Base-by-base conservation (phyloP, 2,888 invertebrate genomes). In the Eristalis intricaria region DNA sequence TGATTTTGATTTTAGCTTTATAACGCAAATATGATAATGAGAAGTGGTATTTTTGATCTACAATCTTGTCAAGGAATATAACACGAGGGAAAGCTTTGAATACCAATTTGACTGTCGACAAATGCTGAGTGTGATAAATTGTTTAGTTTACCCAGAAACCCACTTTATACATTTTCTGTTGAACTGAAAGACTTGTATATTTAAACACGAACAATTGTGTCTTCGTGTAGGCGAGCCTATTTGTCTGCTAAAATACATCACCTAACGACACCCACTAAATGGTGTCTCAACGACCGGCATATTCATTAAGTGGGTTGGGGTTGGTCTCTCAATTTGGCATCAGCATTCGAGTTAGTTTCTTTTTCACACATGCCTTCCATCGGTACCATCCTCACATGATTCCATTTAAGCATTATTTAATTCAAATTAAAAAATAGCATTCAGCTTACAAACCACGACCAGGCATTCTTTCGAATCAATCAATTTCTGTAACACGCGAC, bases 401-500 rank as follows among this genome's bases (percentile, higher is more conserved):
- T 29, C 4, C 4, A 29, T 29, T 29, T 5, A 50, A 13, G 13
- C 13, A 50, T 19, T 19, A 7, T n/a, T 50, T 50, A 50, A 50
- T 19, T 50, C 19, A 19, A 50, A 64, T 50, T 64, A 22, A 35
- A 7, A 32, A 50, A 50, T 50, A 19, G 19, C 50, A 50, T 11
- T 40, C 8, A 15, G 40, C 11, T 61, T 43, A 74, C 32, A 56
- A 66, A 68, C 11, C 29, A 40, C 63, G 61, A 22, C 13, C 13
- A 77, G 29, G 61, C 23, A 69, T 77, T 19, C 15, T 60, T 23
- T 35, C 29, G 7, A 61, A 43, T 29, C 60, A n/a, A n/a, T 68
- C 26, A 38, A 60, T 40, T 43, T 19, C 23, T 68, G 43, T 5
- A 60, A 29, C 68, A 77, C 68, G 77, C 68, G 61, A 77, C 50